A percentile compares a stretch with the other conserved stretches of the same genome.
phyloP scores from a whole-genome alignment of 2,888 invertebrate species.

The Miltochrista miniata region DNA sequence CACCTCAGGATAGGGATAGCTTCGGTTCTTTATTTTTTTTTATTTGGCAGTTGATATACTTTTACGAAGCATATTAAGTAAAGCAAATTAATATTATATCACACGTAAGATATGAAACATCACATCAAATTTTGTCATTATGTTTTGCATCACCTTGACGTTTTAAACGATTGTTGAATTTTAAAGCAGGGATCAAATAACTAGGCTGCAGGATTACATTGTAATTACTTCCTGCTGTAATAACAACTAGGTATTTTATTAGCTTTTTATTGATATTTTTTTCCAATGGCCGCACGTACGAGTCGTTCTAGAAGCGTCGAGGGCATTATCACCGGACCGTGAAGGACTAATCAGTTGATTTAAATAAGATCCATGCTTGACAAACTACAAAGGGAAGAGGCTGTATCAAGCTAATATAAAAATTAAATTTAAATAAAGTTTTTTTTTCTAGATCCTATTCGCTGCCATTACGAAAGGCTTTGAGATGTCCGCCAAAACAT shows the following conservation, averaged over 20 bases:
- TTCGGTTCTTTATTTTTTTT: too few species aligned
- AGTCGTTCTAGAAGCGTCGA: slow-evolving; percentile 49
- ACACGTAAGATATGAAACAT: too few species aligned
- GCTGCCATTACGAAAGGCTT: slow-evolving; percentile 23
- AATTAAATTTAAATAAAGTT: slow-evolving; percentile 2
- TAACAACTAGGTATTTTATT: slow-evolving; percentile 39
- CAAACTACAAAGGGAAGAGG: too few species aligned
- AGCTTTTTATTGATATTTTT: slow-evolving; percentile 52
- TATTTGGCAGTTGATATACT: too few species aligned
- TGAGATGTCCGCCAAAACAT: slow-evolving; percentile 46
- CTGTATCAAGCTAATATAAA: too few species aligned
- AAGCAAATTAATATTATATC: too few species aligned
- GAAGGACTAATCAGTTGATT: slow-evolving; percentile 57
- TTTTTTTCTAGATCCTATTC: too few species aligned
- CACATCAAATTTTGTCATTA: too few species aligned
- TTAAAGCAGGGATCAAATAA: slow-evolving; percentile 54
- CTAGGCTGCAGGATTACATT: slow-evolving; percentile 40
- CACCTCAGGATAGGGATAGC: too few species aligned
- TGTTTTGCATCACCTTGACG: slow-evolving; percentile 22
- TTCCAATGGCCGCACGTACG: slow-evolving; percentile 50
- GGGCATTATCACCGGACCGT: slow-evolving; percentile 59
- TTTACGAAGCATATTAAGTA: too few species aligned
- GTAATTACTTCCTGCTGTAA: slow-evolving; percentile 59
- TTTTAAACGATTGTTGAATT: slow-evolving; percentile 27
- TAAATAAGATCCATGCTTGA: slow-evolving; percentile 21